phyloP scores from a whole-genome alignment of 1,140 invertebrate genomes.

The Drosophila micromelanica region DNA sequence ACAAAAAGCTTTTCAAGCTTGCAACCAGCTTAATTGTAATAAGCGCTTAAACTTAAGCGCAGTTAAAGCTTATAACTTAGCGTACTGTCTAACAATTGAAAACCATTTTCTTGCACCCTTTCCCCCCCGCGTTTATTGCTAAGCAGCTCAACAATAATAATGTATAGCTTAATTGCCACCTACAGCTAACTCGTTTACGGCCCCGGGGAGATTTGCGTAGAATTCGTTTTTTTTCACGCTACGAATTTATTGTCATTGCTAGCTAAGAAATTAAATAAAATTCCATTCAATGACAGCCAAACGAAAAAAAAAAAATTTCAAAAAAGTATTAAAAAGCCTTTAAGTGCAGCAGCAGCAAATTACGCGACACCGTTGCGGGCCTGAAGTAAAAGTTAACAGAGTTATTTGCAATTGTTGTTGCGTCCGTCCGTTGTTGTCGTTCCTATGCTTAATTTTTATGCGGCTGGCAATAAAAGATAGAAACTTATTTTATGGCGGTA shows the following conservation, averaged over 20 bases:
- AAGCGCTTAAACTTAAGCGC: neutral
- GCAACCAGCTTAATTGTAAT: neutral
- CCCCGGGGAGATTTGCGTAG: conserved; percentile 2
- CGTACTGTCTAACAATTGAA: neutral
- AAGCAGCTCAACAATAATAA: conserved; percentile 31
- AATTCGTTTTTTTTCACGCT: conserved; percentile 9
- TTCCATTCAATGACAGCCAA: conserved; percentile 31
- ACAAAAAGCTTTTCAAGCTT: neutral
- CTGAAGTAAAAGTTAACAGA: conserved; percentile 70
- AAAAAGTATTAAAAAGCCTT: conserved; percentile 71
- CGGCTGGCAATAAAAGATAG: conserved; percentile 76
- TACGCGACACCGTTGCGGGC: conserved; percentile 45
- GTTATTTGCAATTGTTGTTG: conserved; percentile 63
- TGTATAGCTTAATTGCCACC: conserved; percentile 39
- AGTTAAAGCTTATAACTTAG: neutral
- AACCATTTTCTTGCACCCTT: neutral
- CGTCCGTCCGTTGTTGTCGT: conserved; percentile 18
- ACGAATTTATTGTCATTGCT: conserved; percentile 50
- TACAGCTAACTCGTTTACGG: conserved; percentile 42
- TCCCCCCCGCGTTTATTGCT: conserved; percentile 14
- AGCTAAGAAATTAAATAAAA: conserved; percentile 66
- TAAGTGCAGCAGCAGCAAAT: conserved; percentile 61
- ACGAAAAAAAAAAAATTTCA: conserved; percentile 3
- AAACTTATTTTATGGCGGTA: conserved; percentile 83
- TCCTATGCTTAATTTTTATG: conserved; percentile 67